Evolutionary conservation across 2,797 vertebrate genomes (phyloP).

Genomic region (Benthosema pterotum): DNA sequence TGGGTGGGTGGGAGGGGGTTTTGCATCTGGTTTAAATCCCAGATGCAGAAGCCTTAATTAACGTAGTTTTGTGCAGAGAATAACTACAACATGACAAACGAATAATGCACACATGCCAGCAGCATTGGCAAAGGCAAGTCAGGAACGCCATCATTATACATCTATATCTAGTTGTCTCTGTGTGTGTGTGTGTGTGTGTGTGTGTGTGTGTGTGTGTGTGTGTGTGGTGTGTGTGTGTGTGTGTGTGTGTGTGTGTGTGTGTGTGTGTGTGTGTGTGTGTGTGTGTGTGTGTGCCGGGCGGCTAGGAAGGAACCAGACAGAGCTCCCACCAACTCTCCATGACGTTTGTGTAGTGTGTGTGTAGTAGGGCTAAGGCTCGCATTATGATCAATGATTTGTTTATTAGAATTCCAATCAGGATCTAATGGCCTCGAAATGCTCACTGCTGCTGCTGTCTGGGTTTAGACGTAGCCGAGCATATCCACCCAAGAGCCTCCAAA

Average conservation of each 20-base stretch:
- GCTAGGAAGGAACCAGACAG: slow-evolving; percentile 31
- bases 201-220: no score
- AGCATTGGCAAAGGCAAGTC: slow-evolving; percentile 18
- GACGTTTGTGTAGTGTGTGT: slow-evolving; percentile 41
- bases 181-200: no score
- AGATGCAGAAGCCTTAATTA: slow-evolving; percentile 68
- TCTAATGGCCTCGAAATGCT: slow-evolving; percentile 57
- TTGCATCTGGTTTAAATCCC: slow-evolving; percentile 41
- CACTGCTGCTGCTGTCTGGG: slow-evolving; percentile 46
- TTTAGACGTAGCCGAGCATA: slow-evolving; percentile 48
- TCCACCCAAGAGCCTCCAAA: slow-evolving; percentile 26
- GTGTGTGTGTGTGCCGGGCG: slow-evolving; percentile 21
- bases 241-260: slow-evolving; percentile 1
- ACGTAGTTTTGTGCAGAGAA: slow-evolving; percentile 17
- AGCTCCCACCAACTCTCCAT: slow-evolving; percentile 28
- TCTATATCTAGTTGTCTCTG: slow-evolving; percentile 17
- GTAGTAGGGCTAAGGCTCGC: slow-evolving; percentile 32
- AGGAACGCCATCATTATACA: slow-evolving; percentile 27
- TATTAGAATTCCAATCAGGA: slow-evolving; percentile 70
- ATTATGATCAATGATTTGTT: slow-evolving; percentile 72
- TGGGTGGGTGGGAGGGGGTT: no score
- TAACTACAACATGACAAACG: slow-evolving; percentile 19
- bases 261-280: slow-evolving; percentile 1
- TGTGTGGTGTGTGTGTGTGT: no score
- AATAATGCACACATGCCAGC: background rate